phyloP scores from a whole-genome alignment of 2,888 invertebrate species.

The Desoria tigrina region DNA sequence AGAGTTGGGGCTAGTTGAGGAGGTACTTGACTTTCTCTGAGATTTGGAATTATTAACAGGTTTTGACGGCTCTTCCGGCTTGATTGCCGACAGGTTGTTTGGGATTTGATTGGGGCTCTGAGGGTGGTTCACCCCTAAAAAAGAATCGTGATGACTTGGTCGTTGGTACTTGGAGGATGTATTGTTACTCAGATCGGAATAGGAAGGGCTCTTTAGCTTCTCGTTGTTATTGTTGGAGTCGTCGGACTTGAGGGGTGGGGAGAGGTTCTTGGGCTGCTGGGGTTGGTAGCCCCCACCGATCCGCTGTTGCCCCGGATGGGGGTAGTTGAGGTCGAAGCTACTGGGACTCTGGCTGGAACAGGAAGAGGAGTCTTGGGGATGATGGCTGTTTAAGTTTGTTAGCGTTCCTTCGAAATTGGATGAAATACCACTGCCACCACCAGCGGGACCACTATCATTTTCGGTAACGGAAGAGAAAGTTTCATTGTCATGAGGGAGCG shows the following conservation, averaged over 20 bases:
- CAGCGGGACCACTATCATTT: not conserved
- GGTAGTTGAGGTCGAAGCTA: constrained; percentile 35
- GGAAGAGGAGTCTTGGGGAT: constrained; percentile 27
- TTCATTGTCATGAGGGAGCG: constrained; percentile 12
- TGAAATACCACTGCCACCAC: not conserved
- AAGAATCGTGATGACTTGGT: constrained; percentile 25
- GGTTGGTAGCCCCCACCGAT: not conserved
- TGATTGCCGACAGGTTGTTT: constrained; percentile 11
- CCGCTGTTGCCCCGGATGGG: constrained; percentile 20
- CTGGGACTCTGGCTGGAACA: constrained; percentile 36
- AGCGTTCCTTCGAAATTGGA: constrained; percentile 21
- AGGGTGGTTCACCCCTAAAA: constrained; percentile 51
- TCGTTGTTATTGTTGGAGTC: constrained; percentile 37
- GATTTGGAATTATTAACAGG: constrained; percentile 20
- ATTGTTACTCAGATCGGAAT: not conserved
- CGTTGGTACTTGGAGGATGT: not conserved
- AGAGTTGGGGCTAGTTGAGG: constrained; percentile 4
- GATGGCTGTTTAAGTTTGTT: constrained; percentile 26
- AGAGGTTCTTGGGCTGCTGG: constrained; percentile 2
- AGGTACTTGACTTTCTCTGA: constrained; percentile 33
- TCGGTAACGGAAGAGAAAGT: not conserved
- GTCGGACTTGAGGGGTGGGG: constrained; percentile 18
- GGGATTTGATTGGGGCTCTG: constrained; percentile 43
- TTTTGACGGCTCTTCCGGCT: constrained; percentile 25
- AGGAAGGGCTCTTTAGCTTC: constrained; percentile 16